A percentile compares a stretch with the other conserved stretches of the same genome.
Evolutionary conservation across 2,888 invertebrate species (phyloP).

Genomic region (Tipula vernalis): DNA sequence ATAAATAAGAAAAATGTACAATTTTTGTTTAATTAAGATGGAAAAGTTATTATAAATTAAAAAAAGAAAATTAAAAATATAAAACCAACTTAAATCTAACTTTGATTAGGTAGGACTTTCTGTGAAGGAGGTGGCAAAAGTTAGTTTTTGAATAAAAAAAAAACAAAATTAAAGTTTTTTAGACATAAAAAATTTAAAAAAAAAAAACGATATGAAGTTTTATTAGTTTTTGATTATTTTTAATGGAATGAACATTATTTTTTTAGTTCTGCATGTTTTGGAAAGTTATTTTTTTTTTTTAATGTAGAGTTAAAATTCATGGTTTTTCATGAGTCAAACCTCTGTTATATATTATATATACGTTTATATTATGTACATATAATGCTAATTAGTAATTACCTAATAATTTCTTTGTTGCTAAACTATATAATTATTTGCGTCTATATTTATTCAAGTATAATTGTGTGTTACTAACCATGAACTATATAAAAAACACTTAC

Average conservation of each 20-base stretch:
- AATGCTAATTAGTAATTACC: background rate
- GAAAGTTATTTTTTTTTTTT: background rate
- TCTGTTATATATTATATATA: background rate
- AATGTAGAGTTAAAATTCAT: background rate
- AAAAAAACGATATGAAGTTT: conserved; percentile 8
- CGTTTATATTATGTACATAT: background rate
- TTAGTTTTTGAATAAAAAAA: conserved; percentile 25
- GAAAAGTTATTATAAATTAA: background rate
- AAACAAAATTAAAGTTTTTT: background rate
- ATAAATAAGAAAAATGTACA: background rate
- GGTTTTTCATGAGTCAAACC: background rate
- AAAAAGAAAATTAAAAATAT: background rate
- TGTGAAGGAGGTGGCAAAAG: conserved; percentile 35
- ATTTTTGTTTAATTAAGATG: background rate
- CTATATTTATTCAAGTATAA: background rate
- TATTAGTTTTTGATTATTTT: background rate
- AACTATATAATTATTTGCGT: background rate
- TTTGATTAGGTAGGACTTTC: conserved; percentile 33
- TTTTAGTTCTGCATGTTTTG: background rate
- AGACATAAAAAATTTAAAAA: background rate
- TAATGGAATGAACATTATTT: background rate
- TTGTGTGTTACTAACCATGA: background rate
- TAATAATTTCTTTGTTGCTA: background rate
- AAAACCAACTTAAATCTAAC: background rate
- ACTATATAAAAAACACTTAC: background rate